Evolutionary conservation across 2,888 invertebrate genomes (phyloP).

Genomic region (Stenotaenia linearis): DNA sequence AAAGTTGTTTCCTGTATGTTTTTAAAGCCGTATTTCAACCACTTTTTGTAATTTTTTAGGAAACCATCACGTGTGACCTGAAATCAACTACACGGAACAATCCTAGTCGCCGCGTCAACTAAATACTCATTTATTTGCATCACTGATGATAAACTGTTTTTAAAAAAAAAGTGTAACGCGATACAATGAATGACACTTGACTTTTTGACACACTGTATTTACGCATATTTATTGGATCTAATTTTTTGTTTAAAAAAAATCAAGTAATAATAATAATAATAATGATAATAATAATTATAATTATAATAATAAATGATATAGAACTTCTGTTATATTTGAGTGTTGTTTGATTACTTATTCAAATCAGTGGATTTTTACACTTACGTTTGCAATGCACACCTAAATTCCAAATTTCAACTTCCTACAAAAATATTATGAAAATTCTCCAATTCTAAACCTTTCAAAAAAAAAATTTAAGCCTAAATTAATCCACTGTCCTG

Average conservation of each 20-base stretch:
- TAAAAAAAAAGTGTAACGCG: not conserved
- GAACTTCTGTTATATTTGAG: not conserved
- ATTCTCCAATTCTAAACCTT: not conserved
- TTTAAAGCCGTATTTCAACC: not conserved
- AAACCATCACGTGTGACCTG: not conserved
- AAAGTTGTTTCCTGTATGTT: not conserved
- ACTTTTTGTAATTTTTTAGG: not conserved
- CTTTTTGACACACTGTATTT: constrained; percentile 13
- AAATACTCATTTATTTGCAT: not conserved
- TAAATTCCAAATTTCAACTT: not conserved
- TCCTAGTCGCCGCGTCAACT: not conserved
- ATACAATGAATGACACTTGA: not conserved
- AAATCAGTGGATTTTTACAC: not conserved
- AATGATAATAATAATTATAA: too few species aligned
- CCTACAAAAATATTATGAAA: constrained; percentile 3
- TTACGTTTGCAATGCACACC: not conserved
- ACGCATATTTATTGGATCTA: constrained; percentile 17
- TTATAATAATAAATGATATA: not conserved
- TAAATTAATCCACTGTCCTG: not conserved
- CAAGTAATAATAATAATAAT: not conserved
- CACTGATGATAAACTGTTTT: not conserved
- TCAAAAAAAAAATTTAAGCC: not conserved
- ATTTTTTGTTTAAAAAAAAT: not conserved
- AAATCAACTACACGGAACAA: not conserved
- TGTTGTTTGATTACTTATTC: not conserved